phyloP scores from a whole-genome alignment of 1,140 invertebrate genomes.

The Drosophila aff. region DNA sequence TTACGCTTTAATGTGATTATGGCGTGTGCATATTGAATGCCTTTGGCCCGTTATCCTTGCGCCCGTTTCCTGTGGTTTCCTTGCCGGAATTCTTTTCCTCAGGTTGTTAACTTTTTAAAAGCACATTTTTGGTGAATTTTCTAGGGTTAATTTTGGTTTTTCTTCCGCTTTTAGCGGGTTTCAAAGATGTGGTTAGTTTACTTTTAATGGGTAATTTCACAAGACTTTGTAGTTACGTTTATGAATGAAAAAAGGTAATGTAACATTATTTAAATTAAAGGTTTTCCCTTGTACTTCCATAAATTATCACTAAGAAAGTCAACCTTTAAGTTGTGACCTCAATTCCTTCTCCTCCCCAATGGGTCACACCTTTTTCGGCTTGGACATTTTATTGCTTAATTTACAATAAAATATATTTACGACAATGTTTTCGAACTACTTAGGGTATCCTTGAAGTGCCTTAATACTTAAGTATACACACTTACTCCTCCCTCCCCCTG shows the following conservation, averaged over 20 bases:
- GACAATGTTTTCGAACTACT: constrained; percentile 76
- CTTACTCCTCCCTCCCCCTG: background rate
- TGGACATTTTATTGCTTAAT: constrained; percentile 59
- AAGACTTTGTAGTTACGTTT: background rate
- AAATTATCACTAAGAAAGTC: background rate
- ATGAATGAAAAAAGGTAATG: no score
- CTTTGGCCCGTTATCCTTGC: constrained; percentile 46
- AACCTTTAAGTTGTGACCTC: constrained; percentile 49
- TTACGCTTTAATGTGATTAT: constrained; percentile 84
- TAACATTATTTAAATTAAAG: no score
- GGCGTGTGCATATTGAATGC: constrained; percentile 80
- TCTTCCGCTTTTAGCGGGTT: background rate
- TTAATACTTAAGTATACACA: constrained; percentile 15
- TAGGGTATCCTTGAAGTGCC: constrained; percentile 58
- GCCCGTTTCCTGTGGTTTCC: constrained; percentile 8
- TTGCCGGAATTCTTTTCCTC: constrained; percentile 16
- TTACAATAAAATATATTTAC: constrained; percentile 82
- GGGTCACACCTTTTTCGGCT: constrained; percentile 54
- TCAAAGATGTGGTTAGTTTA: constrained; percentile 47
- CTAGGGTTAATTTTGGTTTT: constrained; percentile 7
- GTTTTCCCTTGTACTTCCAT: background rate
- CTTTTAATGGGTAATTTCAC: constrained; percentile 39
- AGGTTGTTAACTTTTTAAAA: constrained; percentile 60
- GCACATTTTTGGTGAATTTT: constrained; percentile 47
- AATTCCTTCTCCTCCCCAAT: background rate